phyloP scores from a whole-genome alignment of 2,797 vertebrate genomes.

The Pitangus sulphuratus region DNA sequence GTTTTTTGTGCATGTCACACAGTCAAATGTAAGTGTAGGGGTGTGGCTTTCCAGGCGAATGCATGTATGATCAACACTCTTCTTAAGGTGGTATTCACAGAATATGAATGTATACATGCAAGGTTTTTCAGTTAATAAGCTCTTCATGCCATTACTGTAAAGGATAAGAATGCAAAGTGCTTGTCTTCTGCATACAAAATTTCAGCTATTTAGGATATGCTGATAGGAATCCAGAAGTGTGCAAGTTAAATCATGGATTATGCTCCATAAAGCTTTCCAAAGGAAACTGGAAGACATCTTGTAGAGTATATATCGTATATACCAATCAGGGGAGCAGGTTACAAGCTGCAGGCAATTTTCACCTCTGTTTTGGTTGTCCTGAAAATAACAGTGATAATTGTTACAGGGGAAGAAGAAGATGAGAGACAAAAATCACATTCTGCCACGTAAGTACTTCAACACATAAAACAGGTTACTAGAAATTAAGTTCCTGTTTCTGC shows the following conservation, averaged over 20 bases:
- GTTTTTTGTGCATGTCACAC: neutral
- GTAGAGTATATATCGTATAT: neutral
- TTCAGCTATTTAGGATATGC: neutral
- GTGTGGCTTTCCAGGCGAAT: neutral
- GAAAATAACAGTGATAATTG: conserved; percentile 51
- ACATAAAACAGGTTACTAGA: neutral
- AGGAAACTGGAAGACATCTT: neutral
- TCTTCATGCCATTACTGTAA: neutral
- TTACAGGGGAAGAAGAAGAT: neutral
- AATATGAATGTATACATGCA: neutral
- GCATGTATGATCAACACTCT: neutral
- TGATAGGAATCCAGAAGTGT: neutral
- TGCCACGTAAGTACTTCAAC: neutral
- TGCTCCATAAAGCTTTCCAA: neutral
- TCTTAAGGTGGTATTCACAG: neutral
- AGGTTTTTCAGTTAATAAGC: neutral
- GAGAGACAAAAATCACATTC: neutral
- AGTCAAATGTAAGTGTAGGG: neutral
- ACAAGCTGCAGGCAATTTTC: conserved; percentile 83
- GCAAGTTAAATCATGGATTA: neutral
- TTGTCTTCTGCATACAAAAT: neutral
- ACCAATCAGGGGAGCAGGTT: conserved; percentile 92
- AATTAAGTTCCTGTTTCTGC: neutral
- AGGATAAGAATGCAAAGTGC: neutral
- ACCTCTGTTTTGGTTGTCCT: conserved; percentile 83